A percentile compares a stretch with the other conserved stretches of the same genome.
Conservation (phyloP, 2,113 vertebrate species). For the Brachyistius frenatus region DNA sequence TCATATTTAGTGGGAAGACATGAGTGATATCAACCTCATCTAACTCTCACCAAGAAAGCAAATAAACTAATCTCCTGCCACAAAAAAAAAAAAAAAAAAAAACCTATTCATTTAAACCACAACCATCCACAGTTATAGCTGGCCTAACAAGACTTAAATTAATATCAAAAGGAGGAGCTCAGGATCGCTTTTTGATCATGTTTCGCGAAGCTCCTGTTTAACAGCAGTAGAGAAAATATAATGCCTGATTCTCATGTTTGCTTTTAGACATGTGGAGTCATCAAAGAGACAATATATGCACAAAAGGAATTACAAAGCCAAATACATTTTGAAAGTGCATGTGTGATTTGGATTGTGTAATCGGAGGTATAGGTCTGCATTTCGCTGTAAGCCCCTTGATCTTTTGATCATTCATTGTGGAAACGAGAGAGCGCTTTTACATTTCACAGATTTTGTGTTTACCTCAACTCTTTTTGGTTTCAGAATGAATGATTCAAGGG, state of each 20-base stretch:
- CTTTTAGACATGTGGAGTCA: not conserved
- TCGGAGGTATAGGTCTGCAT: conserved; percentile 3
- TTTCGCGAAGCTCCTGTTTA: not conserved
- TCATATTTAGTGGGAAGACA: not conserved
- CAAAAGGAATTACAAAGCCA: conserved; percentile 36
- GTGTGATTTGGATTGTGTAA: conserved; percentile 2
- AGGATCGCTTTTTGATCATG: not conserved
- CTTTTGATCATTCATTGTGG: conserved; percentile 50
- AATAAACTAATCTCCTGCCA: not conserved
- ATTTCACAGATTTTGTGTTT: conserved; percentile 67
- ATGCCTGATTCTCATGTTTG: not conserved
- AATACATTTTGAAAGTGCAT: conserved; percentile 10
- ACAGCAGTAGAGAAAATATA: not conserved
- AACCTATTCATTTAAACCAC: too few species aligned
- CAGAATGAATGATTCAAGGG: conserved; percentile 72
- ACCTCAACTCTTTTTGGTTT: conserved; percentile 60
- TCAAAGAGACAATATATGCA: conserved; percentile 25
- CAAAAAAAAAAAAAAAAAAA: too few species aligned
- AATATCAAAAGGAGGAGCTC: not conserved
- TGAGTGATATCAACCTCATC: not conserved
- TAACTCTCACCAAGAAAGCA: not conserved
- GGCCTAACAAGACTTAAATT: not conserved
- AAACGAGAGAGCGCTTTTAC: conserved; percentile 48
- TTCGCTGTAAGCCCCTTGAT: conserved; percentile 22
- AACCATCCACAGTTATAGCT: not conserved